phyloP scores from a whole-genome alignment of 2,113 vertebrate genomes.

The Poecile atricapillus region DNA sequence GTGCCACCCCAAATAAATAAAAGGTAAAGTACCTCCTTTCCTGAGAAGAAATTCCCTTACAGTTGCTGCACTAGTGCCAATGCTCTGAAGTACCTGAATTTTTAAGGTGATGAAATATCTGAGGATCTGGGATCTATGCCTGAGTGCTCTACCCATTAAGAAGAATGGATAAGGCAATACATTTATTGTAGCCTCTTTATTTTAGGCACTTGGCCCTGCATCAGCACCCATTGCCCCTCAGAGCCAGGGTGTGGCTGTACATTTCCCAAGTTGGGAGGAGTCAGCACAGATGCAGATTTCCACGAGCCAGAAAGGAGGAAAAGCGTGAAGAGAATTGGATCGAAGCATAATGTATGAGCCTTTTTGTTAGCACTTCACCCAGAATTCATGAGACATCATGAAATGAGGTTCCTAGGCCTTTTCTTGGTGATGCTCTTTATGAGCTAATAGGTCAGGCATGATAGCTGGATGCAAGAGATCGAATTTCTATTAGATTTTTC shows the following conservation, averaged over 20 bases:
- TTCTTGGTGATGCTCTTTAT: neutral
- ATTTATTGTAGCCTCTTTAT: neutral
- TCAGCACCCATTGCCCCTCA: neutral
- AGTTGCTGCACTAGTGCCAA: neutral
- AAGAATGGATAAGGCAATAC: neutral
- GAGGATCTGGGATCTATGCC: no score
- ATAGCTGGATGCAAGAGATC: rapidly evolving
- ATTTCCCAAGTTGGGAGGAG: neutral
- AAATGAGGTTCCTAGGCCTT: neutral
- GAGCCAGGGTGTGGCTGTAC: rapidly evolving
- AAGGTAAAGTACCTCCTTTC: neutral
- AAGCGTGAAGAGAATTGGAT: neutral
- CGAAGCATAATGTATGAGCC: neutral
- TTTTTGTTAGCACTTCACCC: neutral
- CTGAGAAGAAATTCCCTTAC: neutral
- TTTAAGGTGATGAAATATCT: neutral
- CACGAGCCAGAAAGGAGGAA: neutral
- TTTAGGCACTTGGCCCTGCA: neutral
- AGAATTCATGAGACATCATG: neutral
- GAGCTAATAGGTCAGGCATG: neutral
- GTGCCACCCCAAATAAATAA: neutral
- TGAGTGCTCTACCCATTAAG: neutral
- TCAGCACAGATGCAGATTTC: neutral
- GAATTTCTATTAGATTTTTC: neutral
- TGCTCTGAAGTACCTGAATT: neutral